A percentile compares a stretch with the other conserved stretches of the same genome.
phyloP scores from a whole-genome alignment of 1,140 invertebrate species.

The Trichoplusia ni region DNA sequence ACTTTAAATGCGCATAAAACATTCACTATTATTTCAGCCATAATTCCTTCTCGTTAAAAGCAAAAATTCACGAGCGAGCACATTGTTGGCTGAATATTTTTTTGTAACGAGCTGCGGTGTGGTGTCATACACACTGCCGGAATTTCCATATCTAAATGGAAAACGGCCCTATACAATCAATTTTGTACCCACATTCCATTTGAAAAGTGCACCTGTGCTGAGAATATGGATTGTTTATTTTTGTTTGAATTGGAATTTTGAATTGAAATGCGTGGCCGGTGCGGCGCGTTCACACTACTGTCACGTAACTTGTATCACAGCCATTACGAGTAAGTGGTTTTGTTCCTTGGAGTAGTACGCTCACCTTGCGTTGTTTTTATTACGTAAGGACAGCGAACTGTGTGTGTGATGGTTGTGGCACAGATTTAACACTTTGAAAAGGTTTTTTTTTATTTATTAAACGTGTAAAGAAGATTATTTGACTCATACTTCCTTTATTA shows the following conservation, averaged over 20 bases:
- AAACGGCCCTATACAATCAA: constrained; percentile 76
- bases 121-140: constrained; percentile 62
- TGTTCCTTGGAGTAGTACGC: constrained; percentile 14
- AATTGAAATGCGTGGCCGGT: constrained; percentile 36
- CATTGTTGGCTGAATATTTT: constrained; percentile 51
- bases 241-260: constrained; percentile 39
- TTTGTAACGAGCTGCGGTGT: constrained; percentile 46
- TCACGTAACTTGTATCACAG: constrained; percentile 24
- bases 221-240: constrained; percentile 60
- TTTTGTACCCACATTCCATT: constrained; percentile 74
- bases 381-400: constrained; percentile 4
- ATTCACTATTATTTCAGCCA: constrained; percentile 27
- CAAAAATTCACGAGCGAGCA: constrained; percentile 18
- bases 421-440: background rate
- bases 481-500: too few relatives aligned
- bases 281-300: constrained; percentile 23
- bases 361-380: constrained; percentile 18
- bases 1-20: constrained; percentile 25
- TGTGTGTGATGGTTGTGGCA: constrained; percentile 1
- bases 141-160: constrained; percentile 81
- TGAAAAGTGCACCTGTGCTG: constrained; percentile 73
- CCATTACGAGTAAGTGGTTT: constrained; percentile 26
- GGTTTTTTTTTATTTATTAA: background rate
- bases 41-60: constrained; percentile 26
- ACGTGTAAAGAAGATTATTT: background rate